Conservation (phyloP, 2,888 invertebrate genomes). For the Hydriomena furcata region DNA sequence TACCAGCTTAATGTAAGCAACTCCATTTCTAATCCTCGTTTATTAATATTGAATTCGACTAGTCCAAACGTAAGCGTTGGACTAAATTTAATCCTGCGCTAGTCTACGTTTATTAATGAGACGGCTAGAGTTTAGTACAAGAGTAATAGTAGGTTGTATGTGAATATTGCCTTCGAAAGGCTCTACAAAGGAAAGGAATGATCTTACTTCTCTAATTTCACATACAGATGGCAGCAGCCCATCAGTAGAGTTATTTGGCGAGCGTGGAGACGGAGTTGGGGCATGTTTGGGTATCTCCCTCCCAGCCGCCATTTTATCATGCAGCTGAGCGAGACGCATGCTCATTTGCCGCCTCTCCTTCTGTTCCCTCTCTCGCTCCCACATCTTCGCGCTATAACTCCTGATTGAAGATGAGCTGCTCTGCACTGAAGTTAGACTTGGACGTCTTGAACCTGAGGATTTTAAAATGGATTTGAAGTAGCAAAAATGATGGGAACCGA, state of each 20-base stretch:
- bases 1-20: no score
- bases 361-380: constrained; percentile 91
- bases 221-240: constrained; percentile 91
- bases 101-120: no score
- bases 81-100: no score
- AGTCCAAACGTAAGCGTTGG: no score
- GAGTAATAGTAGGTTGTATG: no score
- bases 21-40: no score
- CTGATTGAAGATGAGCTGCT: constrained; percentile 92
- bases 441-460: constrained; percentile 91
- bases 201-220: constrained; percentile 89
- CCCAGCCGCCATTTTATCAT: constrained; percentile 84
- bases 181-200: constrained; percentile 50
- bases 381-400: constrained; percentile 91
- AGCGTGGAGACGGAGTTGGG: constrained; percentile 89
- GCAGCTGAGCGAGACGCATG: constrained; percentile 87
- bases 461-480: constrained; percentile 19
- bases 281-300: constrained; percentile 76
- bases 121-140: no score
- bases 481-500: neutral
- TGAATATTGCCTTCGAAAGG: no score
- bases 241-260: constrained; percentile 91
- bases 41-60: no score
- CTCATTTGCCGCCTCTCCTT: constrained; percentile 92
- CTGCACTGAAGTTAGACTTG: constrained; percentile 93